These are phyloP conservation scores for Drosophila emarginata DNA, from an alignment of 2,888 invertebrate genomes.

Conservation along the genomic window DNA sequence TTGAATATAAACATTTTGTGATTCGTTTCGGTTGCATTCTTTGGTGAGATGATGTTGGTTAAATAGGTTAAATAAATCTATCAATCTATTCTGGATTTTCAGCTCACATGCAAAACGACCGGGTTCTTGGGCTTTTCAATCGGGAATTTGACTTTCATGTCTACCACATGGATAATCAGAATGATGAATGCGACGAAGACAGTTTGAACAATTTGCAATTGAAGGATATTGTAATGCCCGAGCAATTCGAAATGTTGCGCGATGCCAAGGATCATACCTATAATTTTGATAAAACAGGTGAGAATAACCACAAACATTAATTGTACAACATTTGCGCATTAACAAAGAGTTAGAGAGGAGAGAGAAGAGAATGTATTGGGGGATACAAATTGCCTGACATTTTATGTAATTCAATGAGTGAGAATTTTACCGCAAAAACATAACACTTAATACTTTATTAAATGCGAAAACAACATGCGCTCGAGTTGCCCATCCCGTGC, in stretches of 20 bases:
- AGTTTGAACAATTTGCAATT: conserved; percentile 55
- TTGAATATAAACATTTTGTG: too few relatives aligned
- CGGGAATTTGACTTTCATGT: conserved; percentile 76
- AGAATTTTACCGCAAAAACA: conserved; percentile 69
- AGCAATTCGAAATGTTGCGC: conserved; percentile 75
- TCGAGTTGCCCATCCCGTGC: conserved; percentile 5
- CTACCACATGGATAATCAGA: conserved; percentile 67
- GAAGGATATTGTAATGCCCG: conserved; percentile 77
- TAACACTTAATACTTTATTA: conserved; percentile 77
- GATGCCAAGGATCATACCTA: conserved; percentile 74
- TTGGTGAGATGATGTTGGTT: too few relatives aligned
- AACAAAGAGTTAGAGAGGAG: background rate
- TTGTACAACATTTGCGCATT: conserved; percentile 62
- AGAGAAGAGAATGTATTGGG: background rate
- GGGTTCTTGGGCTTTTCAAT: conserved; percentile 78
- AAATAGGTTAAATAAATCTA: too few relatives aligned
- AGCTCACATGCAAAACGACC: conserved; percentile 80
- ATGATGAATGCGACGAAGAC: conserved; percentile 66
- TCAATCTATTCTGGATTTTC: too few relatives aligned
- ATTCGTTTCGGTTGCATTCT: too few relatives aligned
- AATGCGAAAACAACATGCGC: conserved; percentile 71
- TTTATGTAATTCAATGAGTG: conserved; percentile 67
- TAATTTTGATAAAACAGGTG: conserved; percentile 72
- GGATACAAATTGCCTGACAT: conserved; percentile 62
- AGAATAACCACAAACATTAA: conserved; percentile 38